Evolutionary conservation across 2,797 vertebrate species (phyloP).

Genomic region (Morus bassanus): DNA sequence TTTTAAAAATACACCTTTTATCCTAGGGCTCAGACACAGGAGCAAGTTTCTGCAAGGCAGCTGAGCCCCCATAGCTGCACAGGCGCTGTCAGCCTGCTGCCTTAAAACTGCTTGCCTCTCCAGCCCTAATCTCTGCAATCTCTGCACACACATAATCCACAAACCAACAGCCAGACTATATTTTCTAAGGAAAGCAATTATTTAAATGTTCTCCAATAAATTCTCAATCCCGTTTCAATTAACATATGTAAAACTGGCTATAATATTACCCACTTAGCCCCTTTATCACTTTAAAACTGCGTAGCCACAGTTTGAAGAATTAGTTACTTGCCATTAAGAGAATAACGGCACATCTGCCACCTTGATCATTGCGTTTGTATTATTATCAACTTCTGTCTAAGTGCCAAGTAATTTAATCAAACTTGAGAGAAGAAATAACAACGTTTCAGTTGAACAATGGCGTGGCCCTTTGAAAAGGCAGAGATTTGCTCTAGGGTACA

Average conservation of each 20-base stretch:
- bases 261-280: background rate
- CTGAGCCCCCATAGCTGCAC: background rate
- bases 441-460: constrained; percentile 52
- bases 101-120: background rate
- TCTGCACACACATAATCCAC: background rate
- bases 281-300: background rate
- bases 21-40: background rate
- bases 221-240: constrained; percentile 6
- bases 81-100: background rate
- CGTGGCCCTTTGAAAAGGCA: constrained; percentile 47
- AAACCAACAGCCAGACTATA: background rate
- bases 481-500: constrained; percentile 50
- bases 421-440: constrained; percentile 58
- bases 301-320: background rate
- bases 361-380: constrained; percentile 34
- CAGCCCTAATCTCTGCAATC: background rate
- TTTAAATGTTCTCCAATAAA: background rate
- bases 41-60: constrained; percentile 45
- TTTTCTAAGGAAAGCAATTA: background rate
- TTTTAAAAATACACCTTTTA: constrained; percentile 31
- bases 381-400: constrained; percentile 47
- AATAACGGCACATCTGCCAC: constrained; percentile 60
- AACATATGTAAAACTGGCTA: background rate
- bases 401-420: constrained; percentile 59
- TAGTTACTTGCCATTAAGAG: constrained; percentile 9